Conservation (phyloP, 2,113 vertebrate species). For the Brachyistius frenatus region DNA sequence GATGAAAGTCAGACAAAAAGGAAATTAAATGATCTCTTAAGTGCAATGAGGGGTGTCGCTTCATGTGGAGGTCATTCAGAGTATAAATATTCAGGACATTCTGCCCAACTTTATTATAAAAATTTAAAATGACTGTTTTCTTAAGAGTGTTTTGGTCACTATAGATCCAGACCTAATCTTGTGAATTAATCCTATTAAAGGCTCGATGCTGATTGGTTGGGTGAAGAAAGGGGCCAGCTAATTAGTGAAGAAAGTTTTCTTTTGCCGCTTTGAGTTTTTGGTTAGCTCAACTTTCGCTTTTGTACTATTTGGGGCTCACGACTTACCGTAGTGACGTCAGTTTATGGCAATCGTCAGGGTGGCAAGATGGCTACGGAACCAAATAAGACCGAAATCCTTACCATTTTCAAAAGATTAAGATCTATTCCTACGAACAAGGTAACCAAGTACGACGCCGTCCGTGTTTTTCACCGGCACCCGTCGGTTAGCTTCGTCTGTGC, state of each 20-base stretch:
- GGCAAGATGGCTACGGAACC: slow-evolving; percentile 94
- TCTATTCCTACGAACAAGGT: slow-evolving; percentile 95
- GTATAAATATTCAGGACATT: too few species aligned
- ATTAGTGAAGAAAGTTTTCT: neutral
- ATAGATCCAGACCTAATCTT: too few species aligned
- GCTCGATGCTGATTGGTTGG: too few species aligned
- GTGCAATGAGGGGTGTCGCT: too few species aligned
- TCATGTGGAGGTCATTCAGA: too few species aligned
- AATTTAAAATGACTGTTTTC: too few species aligned
- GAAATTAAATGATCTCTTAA: too few species aligned
- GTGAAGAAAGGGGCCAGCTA: too few species aligned
- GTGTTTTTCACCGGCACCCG: neutral
- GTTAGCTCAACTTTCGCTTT: neutral
- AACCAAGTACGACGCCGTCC: neutral
- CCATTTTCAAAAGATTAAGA: slow-evolving; percentile 92
- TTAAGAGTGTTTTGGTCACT: too few species aligned
- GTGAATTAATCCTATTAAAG: too few species aligned
- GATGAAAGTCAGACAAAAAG: too few species aligned
- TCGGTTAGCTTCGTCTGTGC: neutral
- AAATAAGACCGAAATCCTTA: slow-evolving; percentile 92
- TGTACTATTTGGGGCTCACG: neutral
- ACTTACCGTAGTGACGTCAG: slow-evolving; percentile 69
- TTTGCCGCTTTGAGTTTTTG: neutral
- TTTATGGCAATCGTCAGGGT: slow-evolving; percentile 68
- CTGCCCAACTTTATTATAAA: too few species aligned